Evolutionary conservation across 2,888 invertebrate genomes (phyloP).

Genomic region (Microdon myrmicae): DNA sequence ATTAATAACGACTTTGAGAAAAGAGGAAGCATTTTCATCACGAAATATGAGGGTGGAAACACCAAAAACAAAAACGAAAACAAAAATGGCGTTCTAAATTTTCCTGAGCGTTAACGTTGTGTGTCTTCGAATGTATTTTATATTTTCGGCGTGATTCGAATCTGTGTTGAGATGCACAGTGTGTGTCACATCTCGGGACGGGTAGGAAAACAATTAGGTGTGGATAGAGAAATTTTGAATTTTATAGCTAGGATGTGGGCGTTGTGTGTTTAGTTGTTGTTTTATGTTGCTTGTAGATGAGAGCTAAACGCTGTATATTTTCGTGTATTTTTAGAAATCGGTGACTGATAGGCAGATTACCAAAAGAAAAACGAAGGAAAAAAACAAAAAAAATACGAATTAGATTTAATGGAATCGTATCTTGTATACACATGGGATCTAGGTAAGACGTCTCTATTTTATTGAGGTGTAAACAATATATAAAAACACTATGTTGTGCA

Average conservation of each 20-base stretch:
- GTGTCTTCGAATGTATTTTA: no score
- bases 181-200: constrained; percentile 27
- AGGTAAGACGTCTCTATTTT: no score
- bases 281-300: constrained; percentile 11
- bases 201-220: constrained; percentile 33
- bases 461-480: no score
- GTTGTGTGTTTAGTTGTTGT: constrained; percentile 21
- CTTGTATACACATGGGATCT: no score
- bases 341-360: constrained; percentile 29
- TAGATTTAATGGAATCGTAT: no score
- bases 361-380: background rate
- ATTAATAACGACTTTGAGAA: constrained; percentile 11
- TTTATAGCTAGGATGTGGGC: constrained; percentile 24
- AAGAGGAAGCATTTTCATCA: background rate
- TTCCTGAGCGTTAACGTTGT: no score
- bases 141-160: constrained; percentile 1
- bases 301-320: constrained; percentile 13
- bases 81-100: constrained; percentile 11
- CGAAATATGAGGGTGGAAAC: constrained; percentile 37
- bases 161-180: no score
- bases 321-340: constrained; percentile 32
- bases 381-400: no score
- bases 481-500: no score
- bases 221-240: constrained; percentile 22
- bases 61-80: no score